These are phyloP conservation scores for Drosophila sp. DNA, from an alignment of 1,140 invertebrate genomes.

Conservation along the genomic window DNA sequence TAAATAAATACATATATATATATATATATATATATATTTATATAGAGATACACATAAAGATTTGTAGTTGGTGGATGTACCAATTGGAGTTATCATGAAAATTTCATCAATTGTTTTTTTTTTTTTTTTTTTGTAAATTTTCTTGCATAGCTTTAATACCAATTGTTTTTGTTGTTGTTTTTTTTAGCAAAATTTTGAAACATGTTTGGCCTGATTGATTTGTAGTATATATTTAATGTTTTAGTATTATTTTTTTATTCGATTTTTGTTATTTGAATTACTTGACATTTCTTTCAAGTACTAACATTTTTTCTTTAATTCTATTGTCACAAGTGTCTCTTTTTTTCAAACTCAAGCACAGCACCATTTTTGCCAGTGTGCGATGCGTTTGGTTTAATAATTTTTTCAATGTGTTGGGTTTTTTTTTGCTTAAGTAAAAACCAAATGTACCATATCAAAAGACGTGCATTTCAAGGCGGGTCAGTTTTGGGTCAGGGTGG, in stretches of 20 bases:
- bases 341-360: conserved; percentile 84
- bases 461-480: conserved; percentile 42
- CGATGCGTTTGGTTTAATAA: conserved; percentile 52
- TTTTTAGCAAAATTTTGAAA: conserved; percentile 84
- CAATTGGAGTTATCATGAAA: conserved; percentile 14
- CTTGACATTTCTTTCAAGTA: conserved; percentile 61
- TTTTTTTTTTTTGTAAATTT: conserved; percentile 24
- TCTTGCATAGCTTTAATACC: conserved; percentile 18
- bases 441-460: conserved; percentile 50
- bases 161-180: conserved; percentile 37
- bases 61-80: conserved; percentile 7
- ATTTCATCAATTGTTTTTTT: conserved; percentile 10
- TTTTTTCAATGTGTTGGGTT: conserved; percentile 36
- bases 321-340: conserved; percentile 84
- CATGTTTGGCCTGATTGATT: conserved; percentile 85
- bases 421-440: conserved; percentile 41
- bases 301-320: conserved; percentile 61
- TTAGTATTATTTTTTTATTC: conserved; percentile 59
- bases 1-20: too few species aligned
- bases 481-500: conserved; percentile 7
- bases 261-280: conserved; percentile 53
- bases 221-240: conserved; percentile 79
- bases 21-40: background rate
- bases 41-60: conserved; percentile 4
- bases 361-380: conserved; percentile 70